These are phyloP conservation scores for Fragum fragum DNA, from an alignment of 2,888 invertebrate species.

Conservation along the genomic window DNA sequence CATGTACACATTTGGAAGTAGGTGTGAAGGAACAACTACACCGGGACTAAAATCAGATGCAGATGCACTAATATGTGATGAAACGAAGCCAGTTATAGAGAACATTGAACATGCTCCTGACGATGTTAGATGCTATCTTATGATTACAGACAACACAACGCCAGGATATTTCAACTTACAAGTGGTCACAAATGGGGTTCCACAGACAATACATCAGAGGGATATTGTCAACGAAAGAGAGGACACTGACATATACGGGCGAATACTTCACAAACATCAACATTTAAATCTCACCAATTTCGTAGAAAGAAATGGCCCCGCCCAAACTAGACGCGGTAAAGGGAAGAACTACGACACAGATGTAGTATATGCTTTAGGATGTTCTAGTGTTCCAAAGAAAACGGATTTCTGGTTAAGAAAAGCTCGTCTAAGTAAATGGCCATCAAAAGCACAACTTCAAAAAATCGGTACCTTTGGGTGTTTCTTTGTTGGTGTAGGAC, in stretches of 20 bases:
- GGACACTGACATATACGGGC: neutral
- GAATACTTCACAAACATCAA: neutral
- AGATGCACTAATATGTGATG: neutral
- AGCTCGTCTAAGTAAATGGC: neutral
- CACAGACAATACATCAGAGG: neutral
- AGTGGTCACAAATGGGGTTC: neutral
- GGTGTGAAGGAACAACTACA: constrained; percentile 13
- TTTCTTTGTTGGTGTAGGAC: constrained; percentile 32
- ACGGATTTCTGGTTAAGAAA: neutral
- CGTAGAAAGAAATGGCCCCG: constrained; percentile 24
- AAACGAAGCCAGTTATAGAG: neutral
- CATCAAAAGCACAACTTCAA: neutral
- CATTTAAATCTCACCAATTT: neutral
- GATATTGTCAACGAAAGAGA: neutral
- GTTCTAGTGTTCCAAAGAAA: neutral
- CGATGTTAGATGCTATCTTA: neutral
- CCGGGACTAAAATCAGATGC: constrained; percentile 21
- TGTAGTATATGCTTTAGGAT: neutral
- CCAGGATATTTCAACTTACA: constrained; percentile 25
- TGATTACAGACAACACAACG: constrained; percentile 6
- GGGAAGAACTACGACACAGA: neutral
- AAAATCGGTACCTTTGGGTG: neutral
- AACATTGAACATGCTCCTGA: neutral
- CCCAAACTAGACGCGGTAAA: neutral
- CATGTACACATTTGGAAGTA: neutral